Evolutionary conservation across 1,140 invertebrate species (phyloP), one percentile per base, ranked within the genome.

Genomic region (Oryctes rhinoceros): DNA sequence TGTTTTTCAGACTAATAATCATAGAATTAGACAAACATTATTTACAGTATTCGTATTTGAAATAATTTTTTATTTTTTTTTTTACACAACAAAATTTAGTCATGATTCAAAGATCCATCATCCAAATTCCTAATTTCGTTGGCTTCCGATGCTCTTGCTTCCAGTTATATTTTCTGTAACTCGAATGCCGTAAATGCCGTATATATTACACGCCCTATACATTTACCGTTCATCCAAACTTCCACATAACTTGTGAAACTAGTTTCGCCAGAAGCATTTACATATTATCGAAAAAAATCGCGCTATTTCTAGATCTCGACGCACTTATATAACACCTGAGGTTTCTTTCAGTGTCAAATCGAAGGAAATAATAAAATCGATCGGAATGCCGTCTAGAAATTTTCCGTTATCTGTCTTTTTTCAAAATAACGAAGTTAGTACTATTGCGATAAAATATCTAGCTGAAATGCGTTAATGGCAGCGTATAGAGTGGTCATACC

Each of bases 171-270:
- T 53, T 53, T 53, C 49, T 4, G 49, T 53, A 53, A 53, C 49
- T 4, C 49, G 49, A 53, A 53, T 18, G 49, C n/a, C n/a, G n/a
- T 53, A 53, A 53, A 53, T 13, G 13, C 13, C 13, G 49, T 53
- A 53, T 53, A 53, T 53, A 53, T 53, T 53, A 53, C 49, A 53
- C 49, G 13, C 49, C 49, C 49, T 6, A 13, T 15, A 53, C 7
- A 15, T 53, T 53, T 53, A 53, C 49, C 49, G 49, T 71, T 71
- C 24, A 24, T 35, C 35, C 10, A 71, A 13, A n/a, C 20, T 71
- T 37, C n/a, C 20, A 35, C 67, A 71, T 71, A 39, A 79, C 76
- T 48, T 49, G 39, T 35, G 49, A 74, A 62, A 78, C 65, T 78
- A 62, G n/a, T 24, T 48, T 20, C 13, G 7, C n/a, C 49, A 53